Evolutionary conservation across 2,888 invertebrate genomes (phyloP).

Genomic region (Dascillus cervinus): DNA sequence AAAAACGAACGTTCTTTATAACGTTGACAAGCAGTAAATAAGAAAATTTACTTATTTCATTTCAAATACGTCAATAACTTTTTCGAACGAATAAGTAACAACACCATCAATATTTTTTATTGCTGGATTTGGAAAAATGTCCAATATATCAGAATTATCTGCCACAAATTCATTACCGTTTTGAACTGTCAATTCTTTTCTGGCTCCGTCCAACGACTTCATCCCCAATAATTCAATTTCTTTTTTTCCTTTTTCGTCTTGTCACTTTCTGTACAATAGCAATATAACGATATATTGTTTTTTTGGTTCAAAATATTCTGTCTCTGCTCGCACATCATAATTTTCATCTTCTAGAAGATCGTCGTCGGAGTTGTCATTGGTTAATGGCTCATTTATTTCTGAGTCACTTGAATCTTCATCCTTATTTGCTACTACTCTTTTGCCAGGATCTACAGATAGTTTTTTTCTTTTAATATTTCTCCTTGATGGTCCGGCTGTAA

Average conservation of each 20-base stretch:
- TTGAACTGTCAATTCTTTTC: conserved; percentile 4
- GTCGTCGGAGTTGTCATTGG: conserved; percentile 1
- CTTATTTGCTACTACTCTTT: conserved; percentile 2
- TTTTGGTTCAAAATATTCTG: no score
- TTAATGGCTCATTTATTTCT: not conserved
- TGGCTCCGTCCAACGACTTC: conserved; percentile 2
- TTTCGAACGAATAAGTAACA: no score
- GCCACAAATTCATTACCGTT: conserved; percentile 6
- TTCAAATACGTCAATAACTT: conserved; percentile 4
- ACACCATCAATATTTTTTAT: conserved; percentile 2
- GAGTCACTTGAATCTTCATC: conserved; percentile 3
- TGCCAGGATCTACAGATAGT: conserved; percentile 3
- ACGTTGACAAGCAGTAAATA: no score
- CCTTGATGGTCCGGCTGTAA: conserved; percentile 1
- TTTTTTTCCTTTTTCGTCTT: no score
- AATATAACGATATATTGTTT: no score
- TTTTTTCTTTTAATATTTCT: not conserved
- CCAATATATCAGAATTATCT: conserved; percentile 5
- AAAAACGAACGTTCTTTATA: no score
- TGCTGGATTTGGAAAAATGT: conserved; percentile 6
- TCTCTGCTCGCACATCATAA: not conserved
- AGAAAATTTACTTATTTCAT: no score
- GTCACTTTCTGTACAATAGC: no score
- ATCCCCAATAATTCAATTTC: no score
- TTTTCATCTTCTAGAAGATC: not conserved